Base-by-base conservation (phyloP, 2,888 invertebrate species). In the Zeuzera pyrina region DNA sequence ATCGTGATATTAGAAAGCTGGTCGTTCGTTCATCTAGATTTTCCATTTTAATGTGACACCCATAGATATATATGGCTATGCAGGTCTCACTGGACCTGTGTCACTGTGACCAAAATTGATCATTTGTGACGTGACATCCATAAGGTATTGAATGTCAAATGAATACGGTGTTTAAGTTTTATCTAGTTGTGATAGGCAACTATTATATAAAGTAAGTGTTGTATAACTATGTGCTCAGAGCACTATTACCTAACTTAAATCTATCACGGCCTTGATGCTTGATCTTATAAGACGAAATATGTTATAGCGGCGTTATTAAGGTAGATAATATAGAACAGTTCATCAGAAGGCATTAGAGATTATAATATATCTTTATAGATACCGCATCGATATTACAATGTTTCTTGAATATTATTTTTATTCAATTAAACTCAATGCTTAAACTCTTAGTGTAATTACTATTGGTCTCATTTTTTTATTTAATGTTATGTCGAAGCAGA, bases 241-340 rank as follows among this genome's bases (percentile, higher is more conserved):
- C 68, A 67, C 63, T 56, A 38, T 41, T 38, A 57, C 38, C 48
- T 61, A 65, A 41, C 69, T 72, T 74, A 73, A 15, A 45, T 40
- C 68, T 77, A 77, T 74, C 77, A 76, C 76, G 76, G 76, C 74
- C 77, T 59, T 67, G 53, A 64, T 60, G 59, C 52, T 62, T 39
- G 58, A 62, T 61, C 54, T 50, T 57, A 57, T 47, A 58, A 45
- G 46, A 57, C 43, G 42, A 50, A 43, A 27, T 43, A 12, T 25
- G 13, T 12, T 31, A 36, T 47, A 52, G 43, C 47, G 47, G 39
- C 43, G 47, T 36, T 41, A 41, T 41, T 45, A 54, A 55, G 56
- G 51, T 55, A 47, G 19, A 19, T 19, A 5, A 5, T 19, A 19
- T 19, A 19, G 19, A 19, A 19, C 5, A n/a, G n/a, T n/a, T n/a